Evolutionary conservation across 2,888 invertebrate genomes (phyloP).

Genomic region (Callimorpha dominula): DNA sequence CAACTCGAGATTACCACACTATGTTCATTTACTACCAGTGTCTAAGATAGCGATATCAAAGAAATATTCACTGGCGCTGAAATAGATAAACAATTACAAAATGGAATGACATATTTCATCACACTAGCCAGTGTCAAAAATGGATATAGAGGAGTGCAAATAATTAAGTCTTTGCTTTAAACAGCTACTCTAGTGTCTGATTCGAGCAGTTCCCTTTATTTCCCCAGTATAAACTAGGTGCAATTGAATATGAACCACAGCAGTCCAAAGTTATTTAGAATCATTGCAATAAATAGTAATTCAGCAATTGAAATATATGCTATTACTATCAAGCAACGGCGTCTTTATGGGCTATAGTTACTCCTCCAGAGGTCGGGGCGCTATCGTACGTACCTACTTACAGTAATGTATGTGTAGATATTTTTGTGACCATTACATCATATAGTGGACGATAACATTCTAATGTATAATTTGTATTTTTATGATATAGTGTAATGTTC

Average conservation of each 20-base stretch:
- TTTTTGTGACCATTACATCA: neutral
- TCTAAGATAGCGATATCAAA: neutral
- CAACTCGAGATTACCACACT: neutral
- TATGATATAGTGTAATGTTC: neutral
- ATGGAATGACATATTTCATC: too few species aligned
- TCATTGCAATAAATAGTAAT: neutral
- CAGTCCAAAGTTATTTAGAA: neutral
- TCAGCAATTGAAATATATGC: neutral
- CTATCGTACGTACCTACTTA: neutral
- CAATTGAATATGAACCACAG: neutral
- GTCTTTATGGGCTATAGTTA: neutral
- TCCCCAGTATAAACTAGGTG: neutral
- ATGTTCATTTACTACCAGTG: neutral
- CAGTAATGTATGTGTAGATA: neutral
- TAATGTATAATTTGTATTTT: neutral
- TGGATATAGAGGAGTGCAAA: too few species aligned
- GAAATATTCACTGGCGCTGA: neutral
- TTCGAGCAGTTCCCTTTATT: neutral
- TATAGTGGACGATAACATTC: neutral
- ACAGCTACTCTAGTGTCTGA: neutral
- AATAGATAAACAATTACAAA: too few species aligned
- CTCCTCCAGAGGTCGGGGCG: neutral
- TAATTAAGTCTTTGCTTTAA: neutral
- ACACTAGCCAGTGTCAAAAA: too few species aligned
- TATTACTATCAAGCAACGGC: slow-evolving; percentile 5